Base-by-base conservation (phyloP, 2,888 invertebrate genomes). In the Chrysolina haemoptera region DNA sequence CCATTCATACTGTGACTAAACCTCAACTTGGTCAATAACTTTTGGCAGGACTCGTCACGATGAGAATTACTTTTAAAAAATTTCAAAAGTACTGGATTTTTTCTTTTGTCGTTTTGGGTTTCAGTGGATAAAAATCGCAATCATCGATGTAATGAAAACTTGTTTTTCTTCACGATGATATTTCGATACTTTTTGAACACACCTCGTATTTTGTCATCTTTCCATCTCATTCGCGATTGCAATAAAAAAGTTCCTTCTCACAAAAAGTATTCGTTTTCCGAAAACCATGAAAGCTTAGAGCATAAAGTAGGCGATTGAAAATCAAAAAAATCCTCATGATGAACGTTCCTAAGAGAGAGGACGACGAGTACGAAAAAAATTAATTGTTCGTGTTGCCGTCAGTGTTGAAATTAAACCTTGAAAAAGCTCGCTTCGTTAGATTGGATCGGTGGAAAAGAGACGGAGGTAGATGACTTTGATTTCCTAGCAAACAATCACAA, bases 401-500 rank as follows among this genome's bases (percentile, higher is more conserved):
- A 27, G n/a, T 59, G 59, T 59, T 35, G 59, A 59, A 59, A 59
- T 59, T 35, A 35, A 35, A 59, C 59, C 59, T 59, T 59, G 35
- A 59, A 59, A 59, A 59, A 59, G 59, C 59, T 59, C 59, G 59
- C 59, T 59, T 59, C 59, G 59, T 59, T 27, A 59, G 59, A 59
- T 59, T 59, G 27, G 14, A 59, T 59, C 59, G 12, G 59, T 27
- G 59, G 35, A n/a, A 35, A n/a, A 35, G 35, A 50, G 50, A 59
- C 46, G 46, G 59, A 35, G n/a, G n/a, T 1, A 59, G 27, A 59
- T 59, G 59, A 59, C 59, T 59, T 59, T n/a, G 59, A 59, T 59
- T 59, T 59, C 59, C 59, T 59, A 59, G 59, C 59, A 59, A 59
- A 59, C 59, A 59, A 59, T 59, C 59, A 59, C 59, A 59, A 59